Conservation (phyloP, 1,140 invertebrate species). For the Drosophila oshimai region DNA sequence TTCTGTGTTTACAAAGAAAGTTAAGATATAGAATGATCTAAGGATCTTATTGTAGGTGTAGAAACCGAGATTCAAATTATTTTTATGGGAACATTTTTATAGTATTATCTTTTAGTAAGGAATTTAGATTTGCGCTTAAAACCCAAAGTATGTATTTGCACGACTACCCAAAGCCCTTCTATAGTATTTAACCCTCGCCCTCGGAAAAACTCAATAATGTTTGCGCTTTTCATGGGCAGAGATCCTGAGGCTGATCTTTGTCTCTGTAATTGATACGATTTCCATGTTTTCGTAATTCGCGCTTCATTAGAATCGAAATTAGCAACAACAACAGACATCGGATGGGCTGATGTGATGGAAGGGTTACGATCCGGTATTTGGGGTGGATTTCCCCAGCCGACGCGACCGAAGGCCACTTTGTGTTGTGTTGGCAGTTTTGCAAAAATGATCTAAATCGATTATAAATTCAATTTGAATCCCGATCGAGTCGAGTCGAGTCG, state of each 20-base stretch:
- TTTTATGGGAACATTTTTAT: too few species aligned
- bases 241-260: slow-evolving; percentile 17
- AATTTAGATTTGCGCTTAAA: too few species aligned
- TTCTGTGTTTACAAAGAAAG: too few species aligned
- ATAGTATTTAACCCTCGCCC: not conserved
- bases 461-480: slow-evolving; percentile 59
- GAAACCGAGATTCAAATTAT: too few species aligned
- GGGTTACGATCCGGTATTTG: slow-evolving; percentile 6
- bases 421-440: slow-evolving; percentile 32
- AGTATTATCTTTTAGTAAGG: too few species aligned
- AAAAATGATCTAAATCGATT: slow-evolving; percentile 74
- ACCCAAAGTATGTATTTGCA: too few species aligned
- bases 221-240: slow-evolving; percentile 44
- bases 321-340: slow-evolving; percentile 51
- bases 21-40: too few species aligned
- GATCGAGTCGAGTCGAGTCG: not conserved
- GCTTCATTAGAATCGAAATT: slow-evolving; percentile 76
- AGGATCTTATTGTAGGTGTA: too few species aligned
- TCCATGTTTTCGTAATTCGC: slow-evolving; percentile 65
- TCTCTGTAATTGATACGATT: slow-evolving; percentile 66
- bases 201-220: slow-evolving; percentile 4
- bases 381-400: slow-evolving; percentile 45
- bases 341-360: slow-evolving; percentile 1
- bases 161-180: not conserved
- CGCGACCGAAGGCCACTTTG: too few species aligned